A percentile compares a stretch with the other conserved stretches of the same genome.
Evolutionary conservation across 2,888 invertebrate species (phyloP).

Genomic region (Eremobia ochroleuca): DNA sequence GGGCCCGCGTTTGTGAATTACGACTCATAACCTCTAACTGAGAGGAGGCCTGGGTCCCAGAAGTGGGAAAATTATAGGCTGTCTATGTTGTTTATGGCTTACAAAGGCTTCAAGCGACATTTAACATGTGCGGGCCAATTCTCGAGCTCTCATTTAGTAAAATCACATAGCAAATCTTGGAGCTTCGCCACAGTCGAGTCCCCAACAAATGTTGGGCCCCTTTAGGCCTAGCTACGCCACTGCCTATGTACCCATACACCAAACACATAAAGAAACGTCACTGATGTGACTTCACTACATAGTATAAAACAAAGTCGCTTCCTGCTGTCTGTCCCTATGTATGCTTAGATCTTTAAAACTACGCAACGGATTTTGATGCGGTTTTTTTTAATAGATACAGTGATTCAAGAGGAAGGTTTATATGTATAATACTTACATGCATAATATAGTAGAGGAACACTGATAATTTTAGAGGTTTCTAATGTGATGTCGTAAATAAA

Average conservation of each 20-base stretch:
- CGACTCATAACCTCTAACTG: rapidly evolving
- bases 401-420: too few relatives aligned
- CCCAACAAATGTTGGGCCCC: neutral
- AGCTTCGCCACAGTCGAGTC: neutral
- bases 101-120: neutral
- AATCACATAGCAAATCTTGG: neutral
- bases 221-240: too few relatives aligned
- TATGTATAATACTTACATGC: too few relatives aligned
- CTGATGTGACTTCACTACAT: neutral
- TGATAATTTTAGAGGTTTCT: too few relatives aligned
- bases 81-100: neutral
- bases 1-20: neutral
- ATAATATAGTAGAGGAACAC: too few relatives aligned
- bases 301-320: too few relatives aligned
- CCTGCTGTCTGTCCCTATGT: too few relatives aligned
- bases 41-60: neutral
- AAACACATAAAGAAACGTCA: neutral
- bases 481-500: too few relatives aligned
- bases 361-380: too few relatives aligned
- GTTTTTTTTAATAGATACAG: too few relatives aligned
- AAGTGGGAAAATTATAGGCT: too few relatives aligned
- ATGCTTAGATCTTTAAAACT: too few relatives aligned
- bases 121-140: neutral
- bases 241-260: neutral
- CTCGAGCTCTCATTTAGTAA: neutral